These are phyloP conservation scores for Pentamera pediparva DNA, from an alignment of 53 echinoderm and acorn worm species.

Conservation along the genomic window DNA sequence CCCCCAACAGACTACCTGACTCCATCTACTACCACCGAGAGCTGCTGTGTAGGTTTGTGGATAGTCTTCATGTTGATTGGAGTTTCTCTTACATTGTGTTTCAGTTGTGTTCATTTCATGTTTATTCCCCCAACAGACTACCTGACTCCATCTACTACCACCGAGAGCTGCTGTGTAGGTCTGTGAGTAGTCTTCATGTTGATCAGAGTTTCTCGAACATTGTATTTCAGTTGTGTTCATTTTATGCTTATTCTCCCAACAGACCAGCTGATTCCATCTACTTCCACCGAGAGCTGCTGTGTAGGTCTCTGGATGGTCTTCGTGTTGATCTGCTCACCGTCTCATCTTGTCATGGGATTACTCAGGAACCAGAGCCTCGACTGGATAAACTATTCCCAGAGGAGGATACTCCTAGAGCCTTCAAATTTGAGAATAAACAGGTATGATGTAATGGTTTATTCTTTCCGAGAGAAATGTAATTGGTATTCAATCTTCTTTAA, in stretches of 20 bases:
- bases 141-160: constrained; percentile 91
- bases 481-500: too few relatives aligned
- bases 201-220: constrained; percentile 12
- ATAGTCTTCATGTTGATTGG: constrained; percentile 59
- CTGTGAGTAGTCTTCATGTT: constrained; percentile 59
- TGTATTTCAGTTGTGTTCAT: not conserved
- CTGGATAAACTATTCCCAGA: constrained; percentile 79
- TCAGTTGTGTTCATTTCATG: not conserved
- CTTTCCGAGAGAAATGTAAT: too few relatives aligned
- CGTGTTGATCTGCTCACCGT: constrained; percentile 83
- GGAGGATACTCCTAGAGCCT: constrained; percentile 49
- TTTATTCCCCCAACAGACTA: constrained; percentile 30
- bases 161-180: constrained; percentile 69
- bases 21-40: too few relatives aligned
- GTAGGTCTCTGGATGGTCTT: constrained; percentile 74
- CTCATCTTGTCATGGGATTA: constrained; percentile 90
- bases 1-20: too few relatives aligned
- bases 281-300: constrained; percentile 92
- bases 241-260: not conserved
- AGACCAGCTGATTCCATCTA: constrained; percentile 75
- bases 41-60: constrained; percentile 60
- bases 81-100: not conserved
- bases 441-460: too few relatives aligned
- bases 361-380: constrained; percentile 64
- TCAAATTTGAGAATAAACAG: constrained; percentile 69